Conservation (phyloP, 2,113 vertebrate genomes). For the Misgurnus anguillicaudatus region DNA sequence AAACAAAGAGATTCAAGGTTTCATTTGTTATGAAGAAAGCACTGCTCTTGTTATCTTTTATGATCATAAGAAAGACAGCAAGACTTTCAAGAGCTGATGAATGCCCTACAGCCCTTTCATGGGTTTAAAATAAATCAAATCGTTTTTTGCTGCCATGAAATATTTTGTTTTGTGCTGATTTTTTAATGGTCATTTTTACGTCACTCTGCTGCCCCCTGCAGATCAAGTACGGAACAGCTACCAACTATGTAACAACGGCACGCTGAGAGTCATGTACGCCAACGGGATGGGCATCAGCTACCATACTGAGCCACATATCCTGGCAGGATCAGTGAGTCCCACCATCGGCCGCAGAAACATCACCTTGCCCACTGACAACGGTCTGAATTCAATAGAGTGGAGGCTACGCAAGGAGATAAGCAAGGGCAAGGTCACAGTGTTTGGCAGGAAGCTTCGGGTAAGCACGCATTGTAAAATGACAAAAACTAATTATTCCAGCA, state of each 20-base stretch:
- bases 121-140: constrained; percentile 17
- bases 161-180: not conserved
- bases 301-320: constrained; percentile 96
- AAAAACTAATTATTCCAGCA: not conserved
- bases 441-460: constrained; percentile 97
- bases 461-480: constrained; percentile 56
- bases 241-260: constrained; percentile 97
- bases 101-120: constrained; percentile 15
- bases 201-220: constrained; percentile 63
- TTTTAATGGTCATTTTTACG: not conserved
- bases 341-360: constrained; percentile 97
- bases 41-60: constrained; percentile 32
- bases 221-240: constrained; percentile 99
- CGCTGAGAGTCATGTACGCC: constrained; percentile 95
- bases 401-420: constrained; percentile 95
- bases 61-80: constrained; percentile 17
- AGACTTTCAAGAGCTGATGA: constrained; percentile 15
- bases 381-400: constrained; percentile 98
- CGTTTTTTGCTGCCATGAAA: not conserved
- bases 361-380: constrained; percentile 96
- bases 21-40: constrained; percentile 29
- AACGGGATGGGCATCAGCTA: constrained; percentile 99
- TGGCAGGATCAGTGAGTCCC: constrained; percentile 94
- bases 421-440: constrained; percentile 97
- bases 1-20: constrained; percentile 11